Percentiles rank a stretch among this genome's conserved stretches.
phyloP scores from a whole-genome alignment of 2,888 invertebrate genomes.

The Drosophila histrio region DNA sequence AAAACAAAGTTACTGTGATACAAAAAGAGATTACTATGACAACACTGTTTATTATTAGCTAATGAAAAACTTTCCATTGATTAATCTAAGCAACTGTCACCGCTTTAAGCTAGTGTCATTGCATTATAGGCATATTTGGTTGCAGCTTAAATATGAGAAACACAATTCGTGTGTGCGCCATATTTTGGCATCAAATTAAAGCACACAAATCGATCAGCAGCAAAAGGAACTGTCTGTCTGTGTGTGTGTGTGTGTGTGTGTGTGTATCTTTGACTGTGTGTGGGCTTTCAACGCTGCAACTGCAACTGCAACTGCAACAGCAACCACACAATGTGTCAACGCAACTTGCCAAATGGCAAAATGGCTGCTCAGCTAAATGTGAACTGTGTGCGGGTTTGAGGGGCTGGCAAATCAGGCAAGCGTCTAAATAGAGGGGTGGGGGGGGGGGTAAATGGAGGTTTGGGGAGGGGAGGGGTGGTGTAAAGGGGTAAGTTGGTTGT shows the following conservation, averaged over 20 bases:
- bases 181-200: conserved; percentile 67
- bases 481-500: conserved; percentile 39
- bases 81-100: background rate
- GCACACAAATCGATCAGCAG: conserved; percentile 72
- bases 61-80: background rate
- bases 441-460: background rate
- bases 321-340: conserved; percentile 68
- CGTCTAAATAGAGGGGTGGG: too few relatives aligned
- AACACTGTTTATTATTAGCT: too few relatives aligned
- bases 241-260: conserved; percentile 13
- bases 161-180: conserved; percentile 48
- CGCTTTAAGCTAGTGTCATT: conserved; percentile 33
- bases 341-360: conserved; percentile 54
- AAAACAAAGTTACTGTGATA: too few relatives aligned
- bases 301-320: conserved; percentile 5
- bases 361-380: conserved; percentile 38
- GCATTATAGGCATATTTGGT: conserved; percentile 51
- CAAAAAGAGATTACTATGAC: too few relatives aligned
- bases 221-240: conserved; percentile 12
- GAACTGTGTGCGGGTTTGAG: background rate
- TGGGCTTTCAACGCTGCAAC: conserved; percentile 49
- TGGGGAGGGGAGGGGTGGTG: background rate
- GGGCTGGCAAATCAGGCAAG: conserved; percentile 1
- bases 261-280: conserved; percentile 47
- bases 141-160: conserved; percentile 57